Base-by-base conservation (phyloP, 92 coral and sea anemone genomes). In the Blastomussa wellsi region DNA sequence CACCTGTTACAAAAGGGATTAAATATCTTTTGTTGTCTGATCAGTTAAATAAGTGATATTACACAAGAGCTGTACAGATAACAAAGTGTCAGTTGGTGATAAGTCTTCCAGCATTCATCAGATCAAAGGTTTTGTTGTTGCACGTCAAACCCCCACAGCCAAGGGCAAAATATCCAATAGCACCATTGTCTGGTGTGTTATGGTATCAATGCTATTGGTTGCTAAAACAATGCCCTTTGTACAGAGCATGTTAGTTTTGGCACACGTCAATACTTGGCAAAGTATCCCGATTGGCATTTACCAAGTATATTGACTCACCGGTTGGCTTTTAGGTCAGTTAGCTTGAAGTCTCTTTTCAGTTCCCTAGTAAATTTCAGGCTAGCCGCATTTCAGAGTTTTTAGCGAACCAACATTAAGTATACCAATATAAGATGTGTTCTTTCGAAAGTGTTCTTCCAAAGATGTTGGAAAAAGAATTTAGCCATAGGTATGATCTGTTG, bases 391-490 rank as follows among this genome's bases (percentile, higher is more conserved):
- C 44, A 73, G 62, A 39, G 72, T 0, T 12, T 20, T 33, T 3
- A 33, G 22, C 16, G 41, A 11, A 12, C 3, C 10, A 1, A 26
- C 19, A 7, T 12, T 35, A n/a, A n/a, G n/a, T n/a, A n/a, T 80
- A 28, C n/a, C 59, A 19, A 48, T 4, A 70, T 82, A 37, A 52
- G 20, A 82, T 82, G 80, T 83, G 87, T 75, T 41, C 80, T 55
- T 44, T 83, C 19, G 87, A 83, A 20, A 59, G 44, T 16, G 87
- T 48, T 42, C 35, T 74, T 7, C 87, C 80, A 29, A 83, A 83
- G 80, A 57, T 83, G 81, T 83, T 74, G 87, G 87, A 75, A 20
- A 83, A 82, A 82, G 86, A 82, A 3, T 82, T 82, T 36, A 37
- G 66, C 81, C 77, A 44, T 75, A 57, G 87, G 87, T 83, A 83